Evolutionary conservation across 2,888 invertebrate genomes (phyloP), one percentile per base, ranked within the genome.

Genomic region (Agrochola macilenta): DNA sequence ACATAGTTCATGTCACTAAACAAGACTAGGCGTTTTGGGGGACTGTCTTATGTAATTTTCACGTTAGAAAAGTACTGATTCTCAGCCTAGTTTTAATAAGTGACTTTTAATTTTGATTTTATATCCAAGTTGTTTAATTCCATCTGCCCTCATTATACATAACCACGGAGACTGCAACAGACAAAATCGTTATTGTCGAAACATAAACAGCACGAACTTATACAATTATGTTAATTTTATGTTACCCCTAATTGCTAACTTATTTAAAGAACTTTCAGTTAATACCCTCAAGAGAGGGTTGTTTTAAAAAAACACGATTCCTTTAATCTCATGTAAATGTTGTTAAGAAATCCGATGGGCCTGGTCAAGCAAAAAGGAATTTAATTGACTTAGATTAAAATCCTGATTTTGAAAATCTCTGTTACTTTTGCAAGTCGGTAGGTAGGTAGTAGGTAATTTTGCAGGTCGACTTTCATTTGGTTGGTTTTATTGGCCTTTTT

Each of bases 181-280:
- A 91, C 90, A 90, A 92, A 93, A 93, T 93, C 94, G 92, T 92
- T 93, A 93, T 94, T 94, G 94, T 94, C 92, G 93, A 93, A 95
- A 94, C 93, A 95, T 95, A 95, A 95, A 96, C 95, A 95, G 91
- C 76, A 92, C 93, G 92, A 95, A 96, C 93, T 95, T 95, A 93
- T 91, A 95, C 95, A 95, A 95, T 96, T 96, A 96, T 96, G 96
- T 91, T 94, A 93, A 96, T 96, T 96, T 96, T 94, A 96, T 96
- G 95, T 95, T 93, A 94, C 95, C 96, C 96, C 95, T 96, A 96
- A 96, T 96, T 96, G 95, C 96, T 93, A 95, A 95, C 95, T 96
- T 96, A 96, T 96, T 96, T 96, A 95, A 95, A 95, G 95, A 96
- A 95, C 94, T 95, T 95, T 94, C 92, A 92, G 94, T 95, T 95